Base-by-base conservation (phyloP, 1,140 invertebrate genomes). In the Philopotamus ludificatus region DNA sequence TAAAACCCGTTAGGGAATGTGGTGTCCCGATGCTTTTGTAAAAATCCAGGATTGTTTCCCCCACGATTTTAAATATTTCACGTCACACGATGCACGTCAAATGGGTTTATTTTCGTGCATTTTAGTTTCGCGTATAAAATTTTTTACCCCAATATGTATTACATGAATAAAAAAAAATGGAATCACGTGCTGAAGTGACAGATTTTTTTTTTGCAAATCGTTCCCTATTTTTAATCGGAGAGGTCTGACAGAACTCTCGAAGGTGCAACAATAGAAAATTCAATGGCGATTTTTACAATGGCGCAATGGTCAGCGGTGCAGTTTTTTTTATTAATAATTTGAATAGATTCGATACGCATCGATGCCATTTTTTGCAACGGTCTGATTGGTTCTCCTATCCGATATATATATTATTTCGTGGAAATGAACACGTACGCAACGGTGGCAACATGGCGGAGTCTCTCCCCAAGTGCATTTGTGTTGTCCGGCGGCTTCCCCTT, bases 81-180 rank as follows among this genome's bases (percentile, higher is more conserved):
- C 45, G 44, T 57, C 65, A 45, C 45, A 58, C 65, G 57, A 54
- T 61, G 44, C 57, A 54, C 49, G 49, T 66, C 65, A 61, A 66
- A 60, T 54, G 65, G 39, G 50, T 49, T 58, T 55, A 66, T 63
- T 67, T 67, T 57, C 63, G 61, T 42, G 39, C 18, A 22, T 50
- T 59, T 55, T 57, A 50, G 18, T 26, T 41, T 61, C 44, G 53
- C 22, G 49, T 53, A 22, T 21, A 53, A 22, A 53, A 22, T 9
- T 34, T 34, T 12, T 7, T 12, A 4, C 28, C 28, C 28, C 28
- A 4, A 34, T 7, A 34, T 34, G 28, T 12, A 34, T 12, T 7
- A 34, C 12, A 7, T 12, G 28, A 34, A 12, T 7, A 8, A 15
- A 8, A 22, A 22, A 53, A 8, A 20, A 20, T 7, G 21, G 49